Conservation (phyloP, 2,888 invertebrate genomes). For the Cantharis nigra region DNA sequence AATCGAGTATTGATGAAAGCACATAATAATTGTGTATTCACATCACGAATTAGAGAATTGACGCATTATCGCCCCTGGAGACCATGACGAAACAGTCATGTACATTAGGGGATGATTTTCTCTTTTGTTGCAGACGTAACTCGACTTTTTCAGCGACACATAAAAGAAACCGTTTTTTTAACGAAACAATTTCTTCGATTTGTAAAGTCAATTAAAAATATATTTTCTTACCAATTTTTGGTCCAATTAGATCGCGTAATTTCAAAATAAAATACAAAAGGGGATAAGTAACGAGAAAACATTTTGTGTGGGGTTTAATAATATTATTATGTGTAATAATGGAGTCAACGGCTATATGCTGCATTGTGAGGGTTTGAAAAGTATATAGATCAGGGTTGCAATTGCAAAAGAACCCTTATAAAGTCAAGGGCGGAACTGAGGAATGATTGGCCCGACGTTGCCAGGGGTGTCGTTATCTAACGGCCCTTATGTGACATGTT, state of each 20-base stretch:
- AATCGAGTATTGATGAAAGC: background rate
- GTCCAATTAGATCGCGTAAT: background rate
- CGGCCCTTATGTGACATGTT: constrained; percentile 42
- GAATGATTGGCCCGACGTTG: constrained; percentile 49
- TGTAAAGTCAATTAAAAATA: background rate
- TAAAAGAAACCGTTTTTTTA: background rate
- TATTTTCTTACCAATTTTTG: background rate
- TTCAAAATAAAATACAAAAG: background rate
- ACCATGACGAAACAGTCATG: constrained; percentile 9
- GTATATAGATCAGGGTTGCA: constrained; percentile 30
- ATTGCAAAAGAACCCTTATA: constrained; percentile 38
- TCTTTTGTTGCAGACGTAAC: background rate
- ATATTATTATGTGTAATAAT: constrained; percentile 19
- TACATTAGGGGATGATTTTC: constrained; percentile 3
- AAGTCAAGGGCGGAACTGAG: constrained; percentile 51
- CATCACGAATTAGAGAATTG: constrained; percentile 11
- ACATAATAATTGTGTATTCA: constrained; percentile 8
- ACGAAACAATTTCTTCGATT: background rate
- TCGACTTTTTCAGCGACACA: background rate
- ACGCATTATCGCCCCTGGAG: constrained; percentile 13
- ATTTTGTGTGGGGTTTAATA: constrained; percentile 21
- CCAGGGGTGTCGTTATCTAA: constrained; percentile 49
- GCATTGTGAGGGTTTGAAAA: constrained; percentile 7
- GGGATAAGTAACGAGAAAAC: background rate
- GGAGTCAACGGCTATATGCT: constrained; percentile 28